phyloP scores from a whole-genome alignment of 1,140 invertebrate genomes.

The Drosophila subpulchrella region DNA sequence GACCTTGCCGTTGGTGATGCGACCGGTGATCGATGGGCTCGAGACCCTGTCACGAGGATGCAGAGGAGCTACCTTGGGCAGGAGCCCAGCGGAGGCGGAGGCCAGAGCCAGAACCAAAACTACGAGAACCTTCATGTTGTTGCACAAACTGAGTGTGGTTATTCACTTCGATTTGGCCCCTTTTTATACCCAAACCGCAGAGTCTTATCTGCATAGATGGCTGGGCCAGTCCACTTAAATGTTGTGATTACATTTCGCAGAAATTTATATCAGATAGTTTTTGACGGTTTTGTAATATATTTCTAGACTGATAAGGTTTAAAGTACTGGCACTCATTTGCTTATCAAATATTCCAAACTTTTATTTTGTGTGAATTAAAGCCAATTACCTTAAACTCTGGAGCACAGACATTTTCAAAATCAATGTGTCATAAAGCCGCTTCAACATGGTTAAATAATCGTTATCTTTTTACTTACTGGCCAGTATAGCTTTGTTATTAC shows the following conservation, averaged over 20 bases:
- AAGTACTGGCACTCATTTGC: background rate
- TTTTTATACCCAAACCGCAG: constrained; percentile 1
- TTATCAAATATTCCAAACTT: background rate
- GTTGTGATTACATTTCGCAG: constrained; percentile 7
- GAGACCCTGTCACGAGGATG: constrained; percentile 55
- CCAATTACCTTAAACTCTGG: background rate
- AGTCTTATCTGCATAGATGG: constrained; percentile 5
- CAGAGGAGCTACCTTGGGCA: constrained; percentile 37
- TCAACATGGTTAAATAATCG: background rate
- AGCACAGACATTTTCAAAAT: background rate
- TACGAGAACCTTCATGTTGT: constrained; percentile 74
- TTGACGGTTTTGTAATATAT: background rate
- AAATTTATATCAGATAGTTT: background rate
- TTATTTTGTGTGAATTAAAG: background rate
- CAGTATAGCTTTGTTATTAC: background rate
- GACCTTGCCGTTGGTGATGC: constrained; percentile 69
- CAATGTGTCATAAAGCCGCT: background rate
- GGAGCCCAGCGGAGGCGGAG: constrained; percentile 61
- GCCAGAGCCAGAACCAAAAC: constrained; percentile 71
- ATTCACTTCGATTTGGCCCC: background rate
- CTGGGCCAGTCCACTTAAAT: background rate
- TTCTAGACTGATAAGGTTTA: background rate
- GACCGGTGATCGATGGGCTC: constrained; percentile 49
- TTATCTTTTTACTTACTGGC: background rate
- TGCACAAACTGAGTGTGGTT: constrained; percentile 54